A percentile compares a stretch with the other conserved stretches of the same genome.
phyloP scores from a whole-genome alignment of 2,888 invertebrate genomes.

The Dione vanillae region DNA sequence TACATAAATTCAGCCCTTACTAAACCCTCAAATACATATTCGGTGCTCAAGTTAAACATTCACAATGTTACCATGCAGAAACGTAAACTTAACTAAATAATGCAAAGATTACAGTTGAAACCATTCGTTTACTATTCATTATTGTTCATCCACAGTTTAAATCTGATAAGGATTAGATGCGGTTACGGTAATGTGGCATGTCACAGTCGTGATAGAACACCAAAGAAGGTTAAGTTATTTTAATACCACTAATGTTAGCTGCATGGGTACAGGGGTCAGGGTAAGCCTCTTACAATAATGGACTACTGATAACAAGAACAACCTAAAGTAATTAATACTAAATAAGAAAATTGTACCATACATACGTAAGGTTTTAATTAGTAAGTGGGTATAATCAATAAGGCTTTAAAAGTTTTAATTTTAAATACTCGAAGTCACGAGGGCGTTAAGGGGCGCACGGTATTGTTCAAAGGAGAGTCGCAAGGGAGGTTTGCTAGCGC shows the following conservation, averaged over 20 bases:
- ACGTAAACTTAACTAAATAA: not conserved
- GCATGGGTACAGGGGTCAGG: slow-evolving; percentile 68
- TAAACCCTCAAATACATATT: too few species aligned
- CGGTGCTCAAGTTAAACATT: not conserved
- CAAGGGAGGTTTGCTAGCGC: slow-evolving; percentile 37
- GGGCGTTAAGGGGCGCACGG: slow-evolving; percentile 38
- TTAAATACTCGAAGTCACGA: slow-evolving; percentile 23
- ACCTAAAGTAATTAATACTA: slow-evolving; percentile 25
- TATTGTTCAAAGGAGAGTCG: slow-evolving; percentile 49
- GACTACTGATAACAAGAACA: slow-evolving; percentile 55
- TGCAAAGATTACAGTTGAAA: not conserved
- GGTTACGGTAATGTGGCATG: slow-evolving; percentile 57
- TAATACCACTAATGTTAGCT: slow-evolving; percentile 56
- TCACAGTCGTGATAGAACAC: slow-evolving; percentile 57
- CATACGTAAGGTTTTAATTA: not conserved
- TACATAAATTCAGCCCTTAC: too few species aligned
- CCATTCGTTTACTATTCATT: slow-evolving; percentile 31
- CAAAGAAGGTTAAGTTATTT: slow-evolving; percentile 74
- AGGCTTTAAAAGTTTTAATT: not conserved
- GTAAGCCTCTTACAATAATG: slow-evolving; percentile 70
- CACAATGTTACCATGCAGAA: not conserved
- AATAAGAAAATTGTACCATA: not conserved
- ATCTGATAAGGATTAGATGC: slow-evolving; percentile 49
- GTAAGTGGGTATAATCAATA: not conserved
- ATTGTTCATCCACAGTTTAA: slow-evolving; percentile 45